Evolutionary conservation across 2,888 invertebrate genomes (phyloP).

Genomic region (Cerceris rybyensis): DNA sequence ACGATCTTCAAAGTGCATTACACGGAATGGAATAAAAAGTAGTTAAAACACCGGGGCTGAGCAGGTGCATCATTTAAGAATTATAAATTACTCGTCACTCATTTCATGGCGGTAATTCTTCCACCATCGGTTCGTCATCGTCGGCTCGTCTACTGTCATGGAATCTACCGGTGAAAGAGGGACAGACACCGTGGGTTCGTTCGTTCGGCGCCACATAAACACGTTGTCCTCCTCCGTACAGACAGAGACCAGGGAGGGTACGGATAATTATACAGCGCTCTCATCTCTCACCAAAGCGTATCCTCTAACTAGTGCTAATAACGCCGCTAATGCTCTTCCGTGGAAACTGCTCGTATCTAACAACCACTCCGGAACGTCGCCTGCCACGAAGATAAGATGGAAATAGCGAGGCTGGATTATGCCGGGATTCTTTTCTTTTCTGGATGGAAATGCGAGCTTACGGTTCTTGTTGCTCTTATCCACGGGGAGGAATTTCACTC

Average conservation of each 20-base stretch:
- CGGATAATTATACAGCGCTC: slow-evolving; percentile 75
- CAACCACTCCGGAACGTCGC: slow-evolving; percentile 59
- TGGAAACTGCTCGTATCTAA: slow-evolving; percentile 74
- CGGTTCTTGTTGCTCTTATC: neutral
- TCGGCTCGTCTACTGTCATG: slow-evolving; percentile 45
- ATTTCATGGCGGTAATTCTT: slow-evolving; percentile 23
- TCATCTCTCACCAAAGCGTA: slow-evolving; percentile 73
- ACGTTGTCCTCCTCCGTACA: slow-evolving; percentile 61
- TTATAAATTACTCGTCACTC: slow-evolving; percentile 43
- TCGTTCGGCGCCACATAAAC: slow-evolving; percentile 68
- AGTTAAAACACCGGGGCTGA: neutral
- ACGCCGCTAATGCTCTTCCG: slow-evolving; percentile 77
- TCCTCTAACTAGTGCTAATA: slow-evolving; percentile 78
- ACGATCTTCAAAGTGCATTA: neutral
- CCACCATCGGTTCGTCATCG: slow-evolving; percentile 38
- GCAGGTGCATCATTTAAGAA: slow-evolving; percentile 32
- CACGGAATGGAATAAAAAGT: neutral
- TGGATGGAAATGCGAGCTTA: slow-evolving; percentile 28
- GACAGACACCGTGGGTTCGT: slow-evolving; percentile 45
- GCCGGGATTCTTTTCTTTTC: slow-evolving; percentile 25
- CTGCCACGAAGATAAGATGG: slow-evolving; percentile 57
- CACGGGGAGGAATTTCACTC: too few relatives aligned
- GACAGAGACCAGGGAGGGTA: slow-evolving; percentile 43
- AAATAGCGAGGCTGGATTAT: slow-evolving; percentile 52
- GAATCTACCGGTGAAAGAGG: slow-evolving; percentile 25